Evolutionary conservation across 1,140 invertebrate genomes (phyloP).

Genomic region (Chrysoperla carnea): DNA sequence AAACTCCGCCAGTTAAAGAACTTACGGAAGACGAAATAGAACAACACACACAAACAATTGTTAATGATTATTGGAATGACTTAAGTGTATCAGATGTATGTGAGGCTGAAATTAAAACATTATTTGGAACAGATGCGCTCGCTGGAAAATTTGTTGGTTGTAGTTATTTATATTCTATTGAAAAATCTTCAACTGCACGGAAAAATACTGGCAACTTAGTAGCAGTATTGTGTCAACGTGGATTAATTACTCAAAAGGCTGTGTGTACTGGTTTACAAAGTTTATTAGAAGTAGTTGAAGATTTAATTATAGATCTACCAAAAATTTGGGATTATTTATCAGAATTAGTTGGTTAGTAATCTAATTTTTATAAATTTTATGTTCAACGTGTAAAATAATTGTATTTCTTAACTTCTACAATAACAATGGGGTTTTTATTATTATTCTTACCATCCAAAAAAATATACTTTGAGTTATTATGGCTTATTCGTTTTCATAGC

Average conservation of each 20-base stretch:
- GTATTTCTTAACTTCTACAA: too few relatives aligned
- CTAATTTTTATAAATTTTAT: conserved; percentile 4
- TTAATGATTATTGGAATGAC: conserved; percentile 17
- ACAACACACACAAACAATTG: conserved; percentile 11
- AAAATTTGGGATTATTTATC: conserved; percentile 50
- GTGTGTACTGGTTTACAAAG: conserved; percentile 27
- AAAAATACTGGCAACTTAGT: conserved; percentile 21
- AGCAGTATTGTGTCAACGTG: conserved; percentile 19
- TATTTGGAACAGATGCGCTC: too few relatives aligned
- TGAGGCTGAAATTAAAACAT: neutral
- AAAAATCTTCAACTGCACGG: conserved; percentile 19
- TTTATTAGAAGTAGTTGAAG: conserved; percentile 34
- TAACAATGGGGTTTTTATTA: too few relatives aligned
- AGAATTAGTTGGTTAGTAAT: conserved; percentile 37
- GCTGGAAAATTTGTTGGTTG: too few relatives aligned
- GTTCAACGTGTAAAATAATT: conserved; percentile 2
- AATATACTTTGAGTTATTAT: too few relatives aligned
- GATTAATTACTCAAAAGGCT: conserved; percentile 19
- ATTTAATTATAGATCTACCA: conserved; percentile 59
- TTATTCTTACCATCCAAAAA: too few relatives aligned
- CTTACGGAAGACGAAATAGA: conserved; percentile 17
- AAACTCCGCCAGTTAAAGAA: conserved; percentile 2
- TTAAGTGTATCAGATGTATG: conserved; percentile 9
- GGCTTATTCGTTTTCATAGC: too few relatives aligned
- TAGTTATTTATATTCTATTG: conserved; percentile 7